Base-by-base conservation (phyloP, 2,888 invertebrate species). In the Microplitis manilae region DNA sequence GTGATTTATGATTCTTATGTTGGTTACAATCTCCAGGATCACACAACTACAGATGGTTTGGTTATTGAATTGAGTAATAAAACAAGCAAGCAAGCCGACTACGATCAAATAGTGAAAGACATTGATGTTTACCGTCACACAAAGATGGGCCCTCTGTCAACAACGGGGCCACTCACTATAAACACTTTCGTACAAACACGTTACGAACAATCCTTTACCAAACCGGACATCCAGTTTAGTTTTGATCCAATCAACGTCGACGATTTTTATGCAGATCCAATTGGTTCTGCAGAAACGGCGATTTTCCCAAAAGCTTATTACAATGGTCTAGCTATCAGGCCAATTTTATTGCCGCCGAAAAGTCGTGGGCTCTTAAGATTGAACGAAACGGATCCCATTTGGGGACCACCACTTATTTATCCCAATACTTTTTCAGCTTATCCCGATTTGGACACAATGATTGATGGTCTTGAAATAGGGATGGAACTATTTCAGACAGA, bases 381-480 rank as follows among this genome's bases (percentile, higher is more conserved):
- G 1, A 94, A 94, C 83, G 90, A 92, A 0, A 93, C 93, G 0
- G 93, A 96, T 90, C 96, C 96, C 0, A 86, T 93, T 73, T 93
- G 92, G 85, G 94, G 95, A 0, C 91, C 92, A 70, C 96, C 96
- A 0, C 88, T 94, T 75, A 94, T 97, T 81, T 94, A 94, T 84
- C 93, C 96, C 0, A 93, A 93, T 81, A 94, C 93, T 75, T 94
- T 94, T 76, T 92, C 92, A 0, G 92, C 92, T n/a, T 90, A 92
- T 82, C 91, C 93, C 71, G 96, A 96, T 85, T 81, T 94, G 6
- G 90, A 92, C 69, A 90, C 91, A 9, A 91, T 95, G 82, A 88
- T 94, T 15, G 92, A 92, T 83, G 94, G 93, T 0, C 90, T 93
- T 40, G 92, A 92, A 81, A 93, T 92, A 79, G 92, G 91, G 39